These are phyloP conservation scores for Hyalella azteca DNA, from an alignment of 2,888 invertebrate genomes.

Conservation along the genomic window DNA sequence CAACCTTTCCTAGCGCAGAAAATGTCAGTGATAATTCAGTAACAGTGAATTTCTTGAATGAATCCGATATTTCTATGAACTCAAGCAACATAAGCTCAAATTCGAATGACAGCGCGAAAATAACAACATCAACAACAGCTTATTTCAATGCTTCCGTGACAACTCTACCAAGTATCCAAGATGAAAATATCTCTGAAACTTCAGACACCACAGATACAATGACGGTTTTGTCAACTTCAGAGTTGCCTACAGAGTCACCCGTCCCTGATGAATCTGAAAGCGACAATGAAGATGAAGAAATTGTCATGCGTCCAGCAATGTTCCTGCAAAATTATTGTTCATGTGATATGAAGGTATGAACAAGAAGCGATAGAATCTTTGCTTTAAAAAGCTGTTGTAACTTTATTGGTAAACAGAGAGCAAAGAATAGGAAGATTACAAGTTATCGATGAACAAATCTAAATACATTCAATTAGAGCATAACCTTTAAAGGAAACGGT, in stretches of 20 bases:
- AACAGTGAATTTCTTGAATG: neutral
- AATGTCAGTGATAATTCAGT: too few relatives aligned
- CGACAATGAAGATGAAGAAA: neutral
- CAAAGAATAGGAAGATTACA: too few relatives aligned
- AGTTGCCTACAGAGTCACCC: neutral
- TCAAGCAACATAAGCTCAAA: neutral
- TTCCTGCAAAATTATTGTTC: conserved; percentile 46
- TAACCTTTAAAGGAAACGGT: too few relatives aligned
- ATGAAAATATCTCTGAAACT: too few relatives aligned
- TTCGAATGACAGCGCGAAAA: neutral
- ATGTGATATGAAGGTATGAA: conserved; percentile 61
- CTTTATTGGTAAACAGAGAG: too few relatives aligned
- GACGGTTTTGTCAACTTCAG: neutral
- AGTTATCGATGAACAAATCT: too few relatives aligned
- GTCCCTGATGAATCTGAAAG: neutral
- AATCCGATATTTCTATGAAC: neutral
- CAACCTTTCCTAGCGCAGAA: neutral
- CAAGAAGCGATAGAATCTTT: too few relatives aligned
- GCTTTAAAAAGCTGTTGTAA: too few relatives aligned
- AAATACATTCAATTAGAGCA: too few relatives aligned
- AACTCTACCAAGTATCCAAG: too few relatives aligned
- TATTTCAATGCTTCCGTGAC: too few relatives aligned
- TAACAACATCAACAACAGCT: neutral
- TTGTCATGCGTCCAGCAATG: neutral
- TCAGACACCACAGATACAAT: too few relatives aligned